Conservation (phyloP, 2,797 vertebrate species). For the Parotocinclus haroldoi region DNA sequence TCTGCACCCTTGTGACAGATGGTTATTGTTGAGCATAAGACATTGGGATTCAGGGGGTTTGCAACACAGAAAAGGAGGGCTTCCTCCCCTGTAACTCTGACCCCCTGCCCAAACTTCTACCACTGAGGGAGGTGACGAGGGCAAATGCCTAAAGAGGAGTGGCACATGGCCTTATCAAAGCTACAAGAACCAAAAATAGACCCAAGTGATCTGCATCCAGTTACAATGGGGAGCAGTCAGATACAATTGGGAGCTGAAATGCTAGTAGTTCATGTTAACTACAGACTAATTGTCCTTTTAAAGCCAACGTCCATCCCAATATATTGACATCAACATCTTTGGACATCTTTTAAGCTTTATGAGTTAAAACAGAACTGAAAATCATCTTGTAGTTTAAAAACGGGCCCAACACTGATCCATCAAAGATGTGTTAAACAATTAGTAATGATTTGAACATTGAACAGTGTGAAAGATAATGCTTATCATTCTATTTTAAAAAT, state of each 20-base stretch:
- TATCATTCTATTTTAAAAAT: too few relatives aligned
- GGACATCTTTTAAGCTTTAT: too few relatives aligned
- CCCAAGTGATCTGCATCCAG: constrained; percentile 16
- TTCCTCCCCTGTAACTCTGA: constrained; percentile 27
- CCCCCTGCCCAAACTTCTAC: constrained; percentile 29
- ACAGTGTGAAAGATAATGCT: too few relatives aligned
- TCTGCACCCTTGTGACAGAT: constrained; percentile 34
- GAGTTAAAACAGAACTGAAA: too few relatives aligned
- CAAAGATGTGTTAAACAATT: too few relatives aligned
- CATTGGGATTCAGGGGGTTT: constrained; percentile 4
- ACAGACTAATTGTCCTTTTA: too few relatives aligned
- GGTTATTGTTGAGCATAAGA: constrained; percentile 10
- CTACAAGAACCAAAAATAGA: constrained; percentile 44
- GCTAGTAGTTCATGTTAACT: too few relatives aligned
- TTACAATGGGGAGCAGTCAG: constrained; percentile 25
- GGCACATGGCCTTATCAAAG: constrained; percentile 38
- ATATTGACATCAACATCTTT: too few relatives aligned
- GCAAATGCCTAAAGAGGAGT: constrained; percentile 36
- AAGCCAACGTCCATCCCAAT: too few relatives aligned
- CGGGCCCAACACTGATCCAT: too few relatives aligned
- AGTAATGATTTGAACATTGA: too few relatives aligned
- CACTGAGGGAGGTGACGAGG: constrained; percentile 55
- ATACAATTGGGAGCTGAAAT: background rate
- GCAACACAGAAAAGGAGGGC: constrained; percentile 23
- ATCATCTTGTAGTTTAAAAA: too few relatives aligned